These are phyloP conservation scores for Drosophila demipolita DNA, from an alignment of 2,888 invertebrate genomes.

Conservation along the genomic window DNA sequence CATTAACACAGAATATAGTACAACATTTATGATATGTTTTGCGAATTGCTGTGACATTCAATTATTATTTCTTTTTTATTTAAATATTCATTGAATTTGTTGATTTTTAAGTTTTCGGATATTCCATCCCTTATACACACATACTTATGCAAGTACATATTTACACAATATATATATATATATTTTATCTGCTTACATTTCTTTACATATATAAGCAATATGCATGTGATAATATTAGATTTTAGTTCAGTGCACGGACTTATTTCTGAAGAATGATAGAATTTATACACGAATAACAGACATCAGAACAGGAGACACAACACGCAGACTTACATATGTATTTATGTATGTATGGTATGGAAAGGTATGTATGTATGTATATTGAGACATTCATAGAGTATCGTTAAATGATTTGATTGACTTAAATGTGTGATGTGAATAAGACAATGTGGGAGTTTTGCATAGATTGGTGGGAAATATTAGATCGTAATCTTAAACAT, in stretches of 20 bases:
- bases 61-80: constrained; percentile 16
- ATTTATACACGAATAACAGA: constrained; percentile 25
- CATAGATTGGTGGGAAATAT: constrained; percentile 74
- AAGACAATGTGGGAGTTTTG: constrained; percentile 32
- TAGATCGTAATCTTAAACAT: constrained; percentile 40
- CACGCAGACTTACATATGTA: constrained; percentile 43
- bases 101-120: constrained; percentile 15
- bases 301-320: constrained; percentile 39
- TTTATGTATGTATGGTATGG: constrained; percentile 13
- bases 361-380: constrained; percentile 16
- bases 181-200: constrained; percentile 8
- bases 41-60: constrained; percentile 85
- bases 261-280: constrained; percentile 38
- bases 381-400: constrained; percentile 23
- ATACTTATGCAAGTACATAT: constrained; percentile 39
- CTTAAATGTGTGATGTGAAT: constrained; percentile 15
- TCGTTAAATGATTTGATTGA: constrained; percentile 14
- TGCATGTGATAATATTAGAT: constrained; percentile 16
- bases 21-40: constrained; percentile 86
- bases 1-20: constrained; percentile 83
- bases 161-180: constrained; percentile 41
- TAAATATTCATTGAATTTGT: constrained; percentile 65
- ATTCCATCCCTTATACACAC: constrained; percentile 31
- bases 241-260: constrained; percentile 43
- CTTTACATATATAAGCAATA: constrained; percentile 26